Conservation (phyloP, 2,888 invertebrate genomes). For the Meta bourneti region DNA sequence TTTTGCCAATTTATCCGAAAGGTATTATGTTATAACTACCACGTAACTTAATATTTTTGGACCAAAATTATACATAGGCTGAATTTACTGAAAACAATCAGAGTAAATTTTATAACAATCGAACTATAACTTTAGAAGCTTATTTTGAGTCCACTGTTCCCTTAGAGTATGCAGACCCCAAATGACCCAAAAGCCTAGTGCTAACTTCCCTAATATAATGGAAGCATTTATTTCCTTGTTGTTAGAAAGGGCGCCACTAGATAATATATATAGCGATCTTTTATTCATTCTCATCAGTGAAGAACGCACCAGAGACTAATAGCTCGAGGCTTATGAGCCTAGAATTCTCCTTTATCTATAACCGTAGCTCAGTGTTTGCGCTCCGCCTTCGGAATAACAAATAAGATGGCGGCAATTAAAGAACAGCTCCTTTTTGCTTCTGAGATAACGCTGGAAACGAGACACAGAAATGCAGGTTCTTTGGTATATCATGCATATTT, state of each 20-base stretch:
- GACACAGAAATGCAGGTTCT: not conserved
- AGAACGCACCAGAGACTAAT: slow-evolving; percentile 26
- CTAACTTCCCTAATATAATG: not conserved
- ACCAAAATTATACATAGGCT: no score
- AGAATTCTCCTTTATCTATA: slow-evolving; percentile 20
- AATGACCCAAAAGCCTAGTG: not conserved
- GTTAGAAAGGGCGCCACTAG: not conserved
- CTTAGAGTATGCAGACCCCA: not conserved
- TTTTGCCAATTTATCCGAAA: no score
- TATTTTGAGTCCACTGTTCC: no score
- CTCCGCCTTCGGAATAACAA: not conserved
- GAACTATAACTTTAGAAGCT: no score
- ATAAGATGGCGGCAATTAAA: not conserved
- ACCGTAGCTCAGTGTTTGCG: slow-evolving; percentile 3
- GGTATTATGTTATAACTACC: no score
- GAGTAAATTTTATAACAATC: no score
- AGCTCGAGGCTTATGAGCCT: slow-evolving; percentile 14
- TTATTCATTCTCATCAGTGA: slow-evolving; percentile 29
- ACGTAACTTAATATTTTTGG: no score
- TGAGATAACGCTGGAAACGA: not conserved
- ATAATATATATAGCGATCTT: slow-evolving; percentile 10
- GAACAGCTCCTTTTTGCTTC: not conserved
- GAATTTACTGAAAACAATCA: no score
- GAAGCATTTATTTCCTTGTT: not conserved
- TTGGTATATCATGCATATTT: not conserved